Conservation (phyloP, 2,797 vertebrate species). For the Smutsia gigantea region DNA sequence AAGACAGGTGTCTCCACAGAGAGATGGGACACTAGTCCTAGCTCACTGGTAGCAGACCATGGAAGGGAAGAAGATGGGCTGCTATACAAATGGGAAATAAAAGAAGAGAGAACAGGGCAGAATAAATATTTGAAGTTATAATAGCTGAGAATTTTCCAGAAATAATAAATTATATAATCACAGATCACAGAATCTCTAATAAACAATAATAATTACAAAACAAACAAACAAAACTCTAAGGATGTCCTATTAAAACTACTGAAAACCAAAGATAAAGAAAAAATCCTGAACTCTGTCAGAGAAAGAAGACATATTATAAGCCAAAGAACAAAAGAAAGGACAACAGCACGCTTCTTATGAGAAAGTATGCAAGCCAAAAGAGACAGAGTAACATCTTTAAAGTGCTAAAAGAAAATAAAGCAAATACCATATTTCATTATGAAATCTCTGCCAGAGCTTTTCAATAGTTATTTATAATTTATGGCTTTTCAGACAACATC, state of each 20-base stretch:
- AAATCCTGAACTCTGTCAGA: neutral
- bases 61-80: neutral
- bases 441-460: neutral
- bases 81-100: neutral
- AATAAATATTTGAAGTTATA: neutral
- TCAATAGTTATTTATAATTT: neutral
- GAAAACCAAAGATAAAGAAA: neutral
- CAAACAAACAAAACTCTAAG: neutral
- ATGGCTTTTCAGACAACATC: neutral
- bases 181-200: neutral
- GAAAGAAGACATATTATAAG: neutral
- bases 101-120: neutral
- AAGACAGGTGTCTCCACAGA: neutral
- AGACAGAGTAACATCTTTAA: neutral
- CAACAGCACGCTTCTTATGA: neutral
- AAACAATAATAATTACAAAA: neutral
- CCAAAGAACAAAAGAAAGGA: neutral
- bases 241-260: neutral
- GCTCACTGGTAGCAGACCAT: neutral
- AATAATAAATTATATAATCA: conserved; percentile 7
- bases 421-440: neutral
- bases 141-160: neutral
- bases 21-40: neutral
- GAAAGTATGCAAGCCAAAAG: neutral
- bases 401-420: neutral